Evolutionary conservation across 1,140 invertebrate species (phyloP), one percentile per base, ranked within the genome.

Genomic region (Carposina sasakii): DNA sequence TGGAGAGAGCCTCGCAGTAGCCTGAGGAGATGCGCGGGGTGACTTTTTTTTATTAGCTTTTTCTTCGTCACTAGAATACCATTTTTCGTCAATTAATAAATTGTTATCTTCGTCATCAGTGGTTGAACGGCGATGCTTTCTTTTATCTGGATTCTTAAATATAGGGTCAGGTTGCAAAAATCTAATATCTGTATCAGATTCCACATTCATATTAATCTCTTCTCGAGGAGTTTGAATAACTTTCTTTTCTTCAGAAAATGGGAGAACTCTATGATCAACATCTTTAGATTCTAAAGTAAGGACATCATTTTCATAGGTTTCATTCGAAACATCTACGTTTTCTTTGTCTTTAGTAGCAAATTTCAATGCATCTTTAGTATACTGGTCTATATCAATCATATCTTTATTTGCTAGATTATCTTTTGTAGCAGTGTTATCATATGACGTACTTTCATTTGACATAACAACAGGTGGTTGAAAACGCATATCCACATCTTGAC

Each of bases 1-100:
- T 22, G 76, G 76, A 31, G 76, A 83, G 44, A 66, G 56, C 15
- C 68, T 62, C 3, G 52, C 48, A n/a, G n/a, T n/a, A 45, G 63
- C 63, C 47, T 60, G 62, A 13, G 76, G 76, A 9, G 77, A 81
- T 17, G 63, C 60, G 17, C 24, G 46, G 1, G 81, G 79, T 31
- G 72, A 85, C 48, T 74, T 85, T 37, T 63, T 77, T 71, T 76
- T 85, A 3, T 19, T 63, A 16, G 69, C 68, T 37, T 81, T 84
- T 56, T 92, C 91, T 52, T 92, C 91, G 41, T 94, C 91, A 58
- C 91, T 92, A 0, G 91, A 93, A 67, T 93, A 93, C 91, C 92
- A 93, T 65, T 92, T 90, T 49, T 92, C 91, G 51, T 91, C 87
- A 41, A 87, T 85, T 54, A 86, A 77, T 23, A 88, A 79, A 54